A percentile compares a stretch with the other conserved stretches of the same genome.
Evolutionary conservation across 2,888 invertebrate species (phyloP).

Genomic region (Matsumyia berberina): DNA sequence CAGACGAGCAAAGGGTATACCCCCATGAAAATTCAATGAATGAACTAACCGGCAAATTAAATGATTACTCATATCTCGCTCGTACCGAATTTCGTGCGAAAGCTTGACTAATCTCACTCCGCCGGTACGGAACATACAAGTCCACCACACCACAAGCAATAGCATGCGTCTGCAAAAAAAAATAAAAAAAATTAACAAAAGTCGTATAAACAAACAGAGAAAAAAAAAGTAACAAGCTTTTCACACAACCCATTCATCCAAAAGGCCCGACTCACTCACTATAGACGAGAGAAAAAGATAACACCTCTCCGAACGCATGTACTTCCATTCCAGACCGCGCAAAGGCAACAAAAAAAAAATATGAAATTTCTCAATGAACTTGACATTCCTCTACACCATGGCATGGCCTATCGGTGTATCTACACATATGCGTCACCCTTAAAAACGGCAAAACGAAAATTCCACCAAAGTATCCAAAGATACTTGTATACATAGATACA

Average conservation of each 20-base stretch:
- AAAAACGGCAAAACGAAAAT: conserved; percentile 59
- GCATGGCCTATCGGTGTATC: background rate
- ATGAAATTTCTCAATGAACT: conserved; percentile 69
- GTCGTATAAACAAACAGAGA: too few relatives aligned
- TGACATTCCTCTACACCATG: conserved; percentile 70
- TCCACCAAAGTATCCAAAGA: conserved; percentile 35
- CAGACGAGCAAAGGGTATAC: conserved; percentile 29
- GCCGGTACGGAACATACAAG: conserved; percentile 12
- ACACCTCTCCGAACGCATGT: conserved; percentile 18
- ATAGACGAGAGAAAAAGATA: background rate
- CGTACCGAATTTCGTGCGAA: conserved; percentile 52
- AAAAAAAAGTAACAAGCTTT: conserved; percentile 54
- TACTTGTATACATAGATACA: conserved; percentile 25
- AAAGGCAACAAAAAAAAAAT: conserved; percentile 7
- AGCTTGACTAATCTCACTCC: conserved; percentile 51
- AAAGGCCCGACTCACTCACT: conserved; percentile 25
- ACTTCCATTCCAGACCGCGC: conserved; percentile 35
- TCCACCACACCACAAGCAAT: conserved; percentile 8
- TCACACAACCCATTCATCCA: conserved; percentile 62
- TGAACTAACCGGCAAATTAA: conserved; percentile 48
- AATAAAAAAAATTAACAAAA: conserved; percentile 43
- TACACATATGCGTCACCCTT: conserved; percentile 58
- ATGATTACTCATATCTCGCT: conserved; percentile 68
- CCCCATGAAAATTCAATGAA: conserved; percentile 40
- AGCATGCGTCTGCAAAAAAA: conserved; percentile 44